Evolutionary conservation across 2,797 vertebrate genomes (phyloP), one percentile per base, ranked within the genome.

Genomic region (Phaenicophaeus curvirostris): DNA sequence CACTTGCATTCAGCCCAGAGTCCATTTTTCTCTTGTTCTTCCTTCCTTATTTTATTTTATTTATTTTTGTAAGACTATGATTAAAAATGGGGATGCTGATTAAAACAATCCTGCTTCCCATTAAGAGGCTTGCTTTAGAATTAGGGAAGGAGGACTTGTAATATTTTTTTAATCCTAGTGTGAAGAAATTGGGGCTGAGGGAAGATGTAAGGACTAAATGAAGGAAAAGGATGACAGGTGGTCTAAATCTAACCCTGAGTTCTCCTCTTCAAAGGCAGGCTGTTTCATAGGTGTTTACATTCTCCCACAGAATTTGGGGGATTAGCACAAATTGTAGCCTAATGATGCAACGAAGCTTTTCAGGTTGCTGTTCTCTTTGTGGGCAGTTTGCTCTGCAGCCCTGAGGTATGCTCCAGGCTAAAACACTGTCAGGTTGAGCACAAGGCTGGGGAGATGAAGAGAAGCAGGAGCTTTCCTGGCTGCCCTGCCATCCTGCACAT

Each of bases 271-370:
- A 79, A 90, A 94, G 78, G 55, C 48, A 69, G 80, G 31, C 33
- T 93, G 15, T 86, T 93, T 94, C 77, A 81, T 85, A 85, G 66
- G 91, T 67, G 59, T 68, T 90, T 74, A 51, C 6, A 37, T 94
- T 96, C 85, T 81, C 76, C 75, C 28, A 69, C 48, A 85, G 94
- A 79, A 48, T 94, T 68, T 91, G 54, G 58, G 72, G 58, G 35
- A 95, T 94, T 94, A 94, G 87, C 88, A 80, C 85, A 94, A 66
- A 91, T 89, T 94, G 87, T 80, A 78, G 69, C 85, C 95, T 97
- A 96, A 97, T 96, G 94, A 96, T 96, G 91, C 16, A 54, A 57
- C 41, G 83, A 81, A 92, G 77, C 57, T 48, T 94, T 97, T 97
- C 62, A 87, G 87, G 92, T 94, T 51, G 90, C 84, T 96, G 88